These are phyloP conservation scores for Podarcis siculus DNA, from an alignment of 2,797 vertebrate species.

Conservation along the genomic window DNA sequence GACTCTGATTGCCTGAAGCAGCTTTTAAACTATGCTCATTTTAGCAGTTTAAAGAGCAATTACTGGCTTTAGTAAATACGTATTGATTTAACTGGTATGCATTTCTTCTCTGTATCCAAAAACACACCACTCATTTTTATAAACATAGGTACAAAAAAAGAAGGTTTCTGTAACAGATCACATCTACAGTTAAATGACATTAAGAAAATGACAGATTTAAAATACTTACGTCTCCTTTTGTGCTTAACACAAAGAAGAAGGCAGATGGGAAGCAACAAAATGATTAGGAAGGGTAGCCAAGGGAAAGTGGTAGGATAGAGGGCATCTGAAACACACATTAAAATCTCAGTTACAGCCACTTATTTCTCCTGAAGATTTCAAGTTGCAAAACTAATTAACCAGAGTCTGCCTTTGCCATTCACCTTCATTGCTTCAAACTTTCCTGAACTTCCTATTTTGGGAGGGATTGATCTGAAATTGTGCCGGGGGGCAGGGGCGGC, in stretches of 20 bases:
- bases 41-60: not conserved
- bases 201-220: not conserved
- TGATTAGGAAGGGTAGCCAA: slow-evolving; percentile 23
- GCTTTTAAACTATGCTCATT: not conserved
- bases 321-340: slow-evolving; percentile 27
- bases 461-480: not conserved
- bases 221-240: slow-evolving; percentile 15
- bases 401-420: not conserved
- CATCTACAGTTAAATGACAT: not conserved
- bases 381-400: not conserved
- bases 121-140: not conserved
- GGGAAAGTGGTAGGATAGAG: slow-evolving; percentile 38
- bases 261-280: not conserved
- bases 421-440: not conserved
- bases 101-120: not conserved
- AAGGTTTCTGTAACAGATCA: not conserved
- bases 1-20: not conserved
- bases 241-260: not conserved
- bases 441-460: not conserved
- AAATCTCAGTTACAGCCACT: not conserved
- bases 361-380: not conserved
- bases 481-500: fast-evolving
- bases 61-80: not conserved
- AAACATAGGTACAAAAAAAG: not conserved
- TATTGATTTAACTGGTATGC: not conserved